Percentiles rank a stretch among this genome's conserved stretches.
phyloP scores from a whole-genome alignment of 2,113 vertebrate species.

The Antechinus flavipes region DNA sequence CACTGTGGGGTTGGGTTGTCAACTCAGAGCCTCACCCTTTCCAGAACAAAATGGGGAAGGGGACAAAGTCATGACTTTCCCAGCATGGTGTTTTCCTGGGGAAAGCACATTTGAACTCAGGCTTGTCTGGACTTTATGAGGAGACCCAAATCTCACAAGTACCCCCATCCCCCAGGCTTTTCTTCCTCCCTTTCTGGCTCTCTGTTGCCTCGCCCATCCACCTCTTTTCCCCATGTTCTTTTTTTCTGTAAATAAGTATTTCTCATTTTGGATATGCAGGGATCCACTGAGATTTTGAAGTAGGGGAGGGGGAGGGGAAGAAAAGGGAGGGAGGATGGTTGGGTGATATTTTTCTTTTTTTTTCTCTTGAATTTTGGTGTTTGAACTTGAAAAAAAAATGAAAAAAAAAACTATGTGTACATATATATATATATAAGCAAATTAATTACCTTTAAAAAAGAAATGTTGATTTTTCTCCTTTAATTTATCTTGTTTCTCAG shows the following conservation, averaged over 20 bases:
- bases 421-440: slow-evolving; percentile 85
- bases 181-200: slow-evolving; percentile 74
- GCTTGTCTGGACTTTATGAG: slow-evolving; percentile 81
- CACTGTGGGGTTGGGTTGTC: slow-evolving; percentile 61
- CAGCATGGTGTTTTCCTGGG: slow-evolving; percentile 74
- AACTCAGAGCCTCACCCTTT: slow-evolving; percentile 64
- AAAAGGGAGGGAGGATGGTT: slow-evolving; percentile 75
- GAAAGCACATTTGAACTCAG: slow-evolving; percentile 78
- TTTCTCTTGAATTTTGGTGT: slow-evolving; percentile 87
- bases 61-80: slow-evolving; percentile 66
- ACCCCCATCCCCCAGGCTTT: slow-evolving; percentile 42
- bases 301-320: slow-evolving; percentile 79
- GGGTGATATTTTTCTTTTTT: slow-evolving; percentile 81
- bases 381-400: slow-evolving; percentile 83
- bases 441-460: slow-evolving; percentile 82
- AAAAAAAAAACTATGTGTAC: slow-evolving; percentile 66
- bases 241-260: slow-evolving; percentile 88
- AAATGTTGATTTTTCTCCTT: slow-evolving; percentile 81
- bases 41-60: slow-evolving; percentile 35
- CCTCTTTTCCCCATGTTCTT: slow-evolving; percentile 76
- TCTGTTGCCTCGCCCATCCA: slow-evolving; percentile 75
- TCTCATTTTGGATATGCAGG: slow-evolving; percentile 87
- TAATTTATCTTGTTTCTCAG: slow-evolving; percentile 86
- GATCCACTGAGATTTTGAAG: slow-evolving; percentile 85
- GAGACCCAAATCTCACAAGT: slow-evolving; percentile 77